These are phyloP conservation scores for Apotomis turbidana DNA, from an alignment of 2,888 invertebrate species.

Conservation along the genomic window DNA sequence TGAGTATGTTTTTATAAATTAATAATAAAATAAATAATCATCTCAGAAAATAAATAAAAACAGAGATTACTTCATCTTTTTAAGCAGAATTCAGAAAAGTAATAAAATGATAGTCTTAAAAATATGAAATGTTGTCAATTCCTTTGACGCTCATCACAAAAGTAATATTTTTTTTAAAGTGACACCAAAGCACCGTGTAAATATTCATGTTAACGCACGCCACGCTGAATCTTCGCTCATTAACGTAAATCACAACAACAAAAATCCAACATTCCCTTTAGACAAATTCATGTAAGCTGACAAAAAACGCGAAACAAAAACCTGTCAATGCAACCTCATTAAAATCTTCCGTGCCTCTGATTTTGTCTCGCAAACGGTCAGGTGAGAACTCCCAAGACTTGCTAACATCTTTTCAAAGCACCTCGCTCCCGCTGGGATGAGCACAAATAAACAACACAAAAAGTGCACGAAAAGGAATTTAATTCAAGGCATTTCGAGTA, in stretches of 20 bases:
- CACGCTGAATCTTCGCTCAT: conserved; percentile 15
- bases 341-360: conserved; percentile 82
- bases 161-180: not conserved
- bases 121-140: too few relatives aligned
- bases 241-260: conserved; percentile 34
- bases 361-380: conserved; percentile 74
- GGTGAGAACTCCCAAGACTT: conserved; percentile 37
- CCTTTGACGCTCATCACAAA: not conserved
- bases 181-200: not conserved
- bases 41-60: too few relatives aligned
- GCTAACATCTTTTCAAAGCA: conserved; percentile 39
- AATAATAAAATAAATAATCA: too few relatives aligned
- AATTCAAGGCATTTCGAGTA: conserved; percentile 30
- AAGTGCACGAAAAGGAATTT: conserved; percentile 34
- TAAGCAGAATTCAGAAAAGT: too few relatives aligned
- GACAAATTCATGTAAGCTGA: conserved; percentile 41
- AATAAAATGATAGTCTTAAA: too few relatives aligned
- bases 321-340: conserved; percentile 77
- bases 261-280: conserved; percentile 22
- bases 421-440: conserved; percentile 33
- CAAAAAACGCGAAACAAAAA: conserved; percentile 70
- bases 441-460: conserved; percentile 39
- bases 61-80: too few relatives aligned
- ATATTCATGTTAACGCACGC: conserved; percentile 8
- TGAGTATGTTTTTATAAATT: too few relatives aligned